phyloP scores from a whole-genome alignment of 2,113 vertebrate genomes.

The Atlantisia rogersi region DNA sequence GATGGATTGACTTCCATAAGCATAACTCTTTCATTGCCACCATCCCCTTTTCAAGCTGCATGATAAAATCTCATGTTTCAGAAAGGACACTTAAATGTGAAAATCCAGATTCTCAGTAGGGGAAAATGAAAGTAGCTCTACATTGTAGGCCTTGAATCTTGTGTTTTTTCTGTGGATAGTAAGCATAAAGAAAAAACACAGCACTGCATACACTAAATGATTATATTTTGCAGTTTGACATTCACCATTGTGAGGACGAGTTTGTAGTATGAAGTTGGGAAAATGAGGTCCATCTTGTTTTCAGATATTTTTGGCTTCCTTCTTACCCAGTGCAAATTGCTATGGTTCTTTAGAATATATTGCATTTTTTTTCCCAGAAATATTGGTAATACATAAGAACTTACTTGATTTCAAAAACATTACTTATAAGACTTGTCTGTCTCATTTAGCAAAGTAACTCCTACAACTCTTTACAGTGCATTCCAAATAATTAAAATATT shows the following conservation, averaged over 20 bases:
- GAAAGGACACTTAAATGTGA: neutral
- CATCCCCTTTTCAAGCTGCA: neutral
- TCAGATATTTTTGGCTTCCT: neutral
- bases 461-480: neutral
- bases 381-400: neutral
- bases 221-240: neutral
- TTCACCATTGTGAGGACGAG: neutral
- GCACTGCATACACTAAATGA: neutral
- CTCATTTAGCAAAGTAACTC: neutral
- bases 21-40: slow-evolving; percentile 47
- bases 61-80: neutral
- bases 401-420: neutral
- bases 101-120: neutral
- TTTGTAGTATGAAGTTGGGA: neutral
- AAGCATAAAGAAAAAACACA: neutral
- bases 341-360: neutral
- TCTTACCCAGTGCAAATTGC: neutral
- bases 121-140: neutral
- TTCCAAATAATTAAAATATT: slow-evolving; percentile 8
- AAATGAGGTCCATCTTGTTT: neutral
- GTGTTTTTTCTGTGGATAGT: neutral
- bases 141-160: neutral
- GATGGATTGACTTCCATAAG: slow-evolving; percentile 38
- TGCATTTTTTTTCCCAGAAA: neutral
- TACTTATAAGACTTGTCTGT: neutral